Conservation (phyloP, 2,888 invertebrate genomes). For the Caenorhabditis parvicauda region DNA sequence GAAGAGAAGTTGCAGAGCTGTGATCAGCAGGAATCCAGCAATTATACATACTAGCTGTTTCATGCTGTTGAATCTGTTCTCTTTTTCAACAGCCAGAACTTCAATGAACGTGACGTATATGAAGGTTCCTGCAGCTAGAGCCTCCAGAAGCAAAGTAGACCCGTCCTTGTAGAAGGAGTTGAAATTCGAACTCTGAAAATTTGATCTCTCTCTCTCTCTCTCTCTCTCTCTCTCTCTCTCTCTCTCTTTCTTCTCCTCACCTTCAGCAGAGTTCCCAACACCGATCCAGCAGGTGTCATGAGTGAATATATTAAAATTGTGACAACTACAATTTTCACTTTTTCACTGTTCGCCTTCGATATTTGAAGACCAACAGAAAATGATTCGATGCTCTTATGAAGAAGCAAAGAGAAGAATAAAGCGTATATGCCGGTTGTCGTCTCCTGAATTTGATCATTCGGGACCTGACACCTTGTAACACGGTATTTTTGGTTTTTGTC, state of each 20-base stretch:
- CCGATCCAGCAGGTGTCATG: constrained; percentile 72
- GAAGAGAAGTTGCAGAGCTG: constrained; percentile 10
- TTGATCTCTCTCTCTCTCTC: no score
- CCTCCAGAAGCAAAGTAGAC: constrained; percentile 49
- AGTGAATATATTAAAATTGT: constrained; percentile 68
- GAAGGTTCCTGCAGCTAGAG: constrained; percentile 57
- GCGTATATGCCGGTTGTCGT: constrained; percentile 50
- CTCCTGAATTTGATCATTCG: constrained; percentile 27
- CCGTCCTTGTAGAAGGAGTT: constrained; percentile 31
- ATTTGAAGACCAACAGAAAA: constrained; percentile 68
- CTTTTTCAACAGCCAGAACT: constrained; percentile 38
- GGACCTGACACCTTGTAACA: neutral
- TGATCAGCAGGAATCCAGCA: constrained; percentile 49
- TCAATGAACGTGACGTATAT: constrained; percentile 55
- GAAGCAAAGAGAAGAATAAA: constrained; percentile 57
- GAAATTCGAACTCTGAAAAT: constrained; percentile 5
- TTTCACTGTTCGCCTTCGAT: constrained; percentile 43
- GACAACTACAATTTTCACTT: constrained; percentile 48
- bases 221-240: neutral
- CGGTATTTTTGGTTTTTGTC: neutral
- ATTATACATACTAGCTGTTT: constrained; percentile 50
- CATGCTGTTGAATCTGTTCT: constrained; percentile 36
- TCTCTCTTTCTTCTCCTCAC: constrained; percentile 6
- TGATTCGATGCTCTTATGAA: constrained; percentile 68
- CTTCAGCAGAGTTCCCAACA: constrained; percentile 43